phyloP scores from a whole-genome alignment of 2,888 invertebrate genomes.

The Orthosia cruda region DNA sequence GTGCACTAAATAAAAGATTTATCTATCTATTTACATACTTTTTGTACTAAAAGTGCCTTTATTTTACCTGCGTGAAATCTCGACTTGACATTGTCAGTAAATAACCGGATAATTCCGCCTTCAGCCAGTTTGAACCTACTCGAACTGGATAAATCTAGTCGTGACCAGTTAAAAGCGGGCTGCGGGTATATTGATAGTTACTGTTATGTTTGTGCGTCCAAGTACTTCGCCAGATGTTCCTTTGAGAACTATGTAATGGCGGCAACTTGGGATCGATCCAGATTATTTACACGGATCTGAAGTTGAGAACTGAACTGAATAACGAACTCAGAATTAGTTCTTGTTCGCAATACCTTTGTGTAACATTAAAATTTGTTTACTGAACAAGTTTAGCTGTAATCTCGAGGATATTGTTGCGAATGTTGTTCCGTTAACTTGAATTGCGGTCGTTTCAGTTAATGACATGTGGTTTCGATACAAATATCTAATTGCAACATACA shows the following conservation, averaged over 20 bases:
- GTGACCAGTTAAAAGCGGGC: conserved; percentile 42
- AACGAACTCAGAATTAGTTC: conserved; percentile 35
- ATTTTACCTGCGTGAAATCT: conserved; percentile 60
- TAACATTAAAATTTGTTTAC: conserved; percentile 47
- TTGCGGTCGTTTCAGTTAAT: conserved; percentile 21
- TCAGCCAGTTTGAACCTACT: conserved; percentile 53
- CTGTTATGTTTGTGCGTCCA: conserved; percentile 60
- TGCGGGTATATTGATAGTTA: conserved; percentile 57
- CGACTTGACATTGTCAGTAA: conserved; percentile 44
- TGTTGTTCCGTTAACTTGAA: conserved; percentile 17
- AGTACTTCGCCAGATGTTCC: conserved; percentile 62
- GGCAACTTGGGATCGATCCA: conserved; percentile 51
- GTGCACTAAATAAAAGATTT: no score
- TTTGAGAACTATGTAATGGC: conserved; percentile 54
- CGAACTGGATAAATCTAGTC: conserved; percentile 58
- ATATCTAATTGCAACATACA: conserved; percentile 19
- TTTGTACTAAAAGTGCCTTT: conserved; percentile 39
- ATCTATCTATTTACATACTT: conserved; percentile 14
- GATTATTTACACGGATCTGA: conserved; percentile 56
- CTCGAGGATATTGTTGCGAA: conserved; percentile 15
- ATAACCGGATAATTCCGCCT: conserved; percentile 61
- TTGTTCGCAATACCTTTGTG: conserved; percentile 36
- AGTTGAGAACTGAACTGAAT: conserved; percentile 43
- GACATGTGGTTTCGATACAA: conserved; percentile 11
- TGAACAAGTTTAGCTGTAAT: conserved; percentile 30